Evolutionary conservation across 2,797 vertebrate species (phyloP).

Genomic region (Ficedula albicollis): DNA sequence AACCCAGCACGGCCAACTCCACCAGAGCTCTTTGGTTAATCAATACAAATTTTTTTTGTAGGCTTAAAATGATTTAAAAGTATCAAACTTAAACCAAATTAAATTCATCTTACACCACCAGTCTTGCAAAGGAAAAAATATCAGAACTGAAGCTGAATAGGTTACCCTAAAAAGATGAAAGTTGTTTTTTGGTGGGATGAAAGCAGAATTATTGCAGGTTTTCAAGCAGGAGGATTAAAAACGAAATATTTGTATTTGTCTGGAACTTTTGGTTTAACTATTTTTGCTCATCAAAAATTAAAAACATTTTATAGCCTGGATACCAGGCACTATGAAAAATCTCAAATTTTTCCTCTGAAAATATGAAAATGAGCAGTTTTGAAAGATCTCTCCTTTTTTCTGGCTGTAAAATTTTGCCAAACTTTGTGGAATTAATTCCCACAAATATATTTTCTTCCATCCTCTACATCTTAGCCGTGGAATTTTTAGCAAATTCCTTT

Average conservation of each 20-base stretch:
- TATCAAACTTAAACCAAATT: background rate
- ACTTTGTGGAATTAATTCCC: background rate
- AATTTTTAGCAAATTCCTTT: background rate
- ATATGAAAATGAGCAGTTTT: background rate
- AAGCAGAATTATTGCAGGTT: background rate
- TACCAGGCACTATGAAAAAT: background rate
- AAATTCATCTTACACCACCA: background rate
- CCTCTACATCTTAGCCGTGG: accelerated
- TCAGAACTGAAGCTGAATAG: accelerated
- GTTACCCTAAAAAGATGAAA: background rate
- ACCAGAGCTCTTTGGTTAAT: background rate
- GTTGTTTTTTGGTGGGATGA: background rate
- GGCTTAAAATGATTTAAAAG: accelerated
- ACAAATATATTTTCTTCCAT: background rate
- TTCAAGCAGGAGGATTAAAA: background rate
- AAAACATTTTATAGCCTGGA: background rate
- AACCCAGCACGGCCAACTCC: background rate
- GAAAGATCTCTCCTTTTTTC: background rate
- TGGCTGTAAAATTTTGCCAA: background rate
- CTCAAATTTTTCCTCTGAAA: background rate
- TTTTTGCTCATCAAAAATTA: background rate
- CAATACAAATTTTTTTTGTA: too few relatives aligned
- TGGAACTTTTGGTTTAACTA: background rate
- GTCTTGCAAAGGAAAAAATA: background rate
- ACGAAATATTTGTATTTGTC: background rate